Percentiles rank a stretch among this genome's conserved stretches.
Conservation (phyloP, 2,888 invertebrate genomes). For the Osedax fenrisi region DNA sequence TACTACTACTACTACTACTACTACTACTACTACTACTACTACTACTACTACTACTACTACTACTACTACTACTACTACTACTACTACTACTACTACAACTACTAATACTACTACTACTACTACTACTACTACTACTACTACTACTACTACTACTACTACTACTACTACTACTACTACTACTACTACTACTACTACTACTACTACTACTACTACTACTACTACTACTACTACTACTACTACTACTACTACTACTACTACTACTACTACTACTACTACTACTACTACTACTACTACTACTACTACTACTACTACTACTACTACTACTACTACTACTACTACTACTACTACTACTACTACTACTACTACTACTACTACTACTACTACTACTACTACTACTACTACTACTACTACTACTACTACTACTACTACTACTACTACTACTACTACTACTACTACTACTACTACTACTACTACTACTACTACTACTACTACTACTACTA, state of each 20-base stretch:
- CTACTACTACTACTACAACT: not conserved
- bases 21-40: not conserved
- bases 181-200: not conserved
- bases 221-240: not conserved
- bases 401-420: not conserved
- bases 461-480: not conserved
- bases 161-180: not conserved
- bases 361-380: not conserved
- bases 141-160: not conserved
- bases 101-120: not conserved
- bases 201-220: not conserved
- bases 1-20: not conserved
- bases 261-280: not conserved
- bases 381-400: not conserved
- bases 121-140: not conserved
- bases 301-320: not conserved
- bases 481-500: not conserved
- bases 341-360: not conserved
- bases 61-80: not conserved
- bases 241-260: not conserved
- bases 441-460: not conserved
- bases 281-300: not conserved
- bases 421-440: not conserved
- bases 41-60: not conserved
- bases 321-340: not conserved